Base-by-base conservation (phyloP, 2,888 invertebrate genomes). In the Amiota minor region DNA sequence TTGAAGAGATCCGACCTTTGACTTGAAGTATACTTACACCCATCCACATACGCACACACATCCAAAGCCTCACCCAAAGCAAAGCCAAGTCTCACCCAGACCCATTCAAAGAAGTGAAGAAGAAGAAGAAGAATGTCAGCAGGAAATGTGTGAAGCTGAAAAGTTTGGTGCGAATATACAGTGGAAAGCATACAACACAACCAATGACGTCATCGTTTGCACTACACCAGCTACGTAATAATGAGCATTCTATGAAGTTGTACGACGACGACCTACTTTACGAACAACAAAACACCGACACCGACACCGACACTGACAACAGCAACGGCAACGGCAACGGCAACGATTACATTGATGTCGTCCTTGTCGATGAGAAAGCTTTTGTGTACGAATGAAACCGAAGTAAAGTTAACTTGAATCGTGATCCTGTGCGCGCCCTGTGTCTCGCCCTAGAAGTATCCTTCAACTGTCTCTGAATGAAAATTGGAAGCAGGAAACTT, bases 141-240 rank as follows among this genome's bases (percentile, higher is more conserved):
- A 65, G 65, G 10, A 46, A 16, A 16, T 23, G 67, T 78, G 81
- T 80, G 80, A 82, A 81, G 80, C 77, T 59, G 80, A 35, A 35
- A 12, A 45, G 11, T 76, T 75, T 53, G 70, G 65, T 62, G 72
- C 85, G 85, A 81, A 82, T 71, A 80, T 77, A 81, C 78, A 71
- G 35, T 70, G 46, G 45, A 82, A 83, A 78, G 78, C 77, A 74
- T 69, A 82, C 53, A 78, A 78, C 79, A 72, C 74, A 80, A 85
- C 86, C 86, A 85, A 86, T 85, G 85, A 85, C 85, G 85, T 85
- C 85, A 85, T 80, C 77, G 76, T 50, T 74, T 35, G 62, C 45
- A 45, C 62, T 18, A 59, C 59, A 59, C 9, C 35, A 23, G 14
- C 68, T 77, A 81, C 80, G 79, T 81, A 81, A 35, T 35, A 35